Evolutionary conservation across 2,888 invertebrate genomes (phyloP), one percentile per base, ranked within the genome.

Genomic region (Sminthurinus aureus): DNA sequence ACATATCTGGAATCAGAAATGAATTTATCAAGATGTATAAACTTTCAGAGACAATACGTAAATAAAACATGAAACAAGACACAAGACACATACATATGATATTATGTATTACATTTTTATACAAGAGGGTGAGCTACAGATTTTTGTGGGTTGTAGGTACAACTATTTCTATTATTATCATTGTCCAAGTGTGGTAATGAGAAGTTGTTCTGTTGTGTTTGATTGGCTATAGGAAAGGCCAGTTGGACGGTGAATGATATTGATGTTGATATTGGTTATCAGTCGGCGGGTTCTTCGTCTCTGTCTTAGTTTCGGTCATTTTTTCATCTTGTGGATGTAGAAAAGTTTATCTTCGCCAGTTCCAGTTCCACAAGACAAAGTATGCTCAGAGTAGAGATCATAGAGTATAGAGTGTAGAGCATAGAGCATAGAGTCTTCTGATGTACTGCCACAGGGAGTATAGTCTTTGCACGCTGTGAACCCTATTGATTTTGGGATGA

Each of bases 401-500:
- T n/a, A n/a, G n/a, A 38, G 38, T 38, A 38, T 6, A 38, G 1
- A 38, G 38, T 38, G 38, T 38, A 38, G 3, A 38, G 38, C 3
- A 38, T 38, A 38, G 38, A 38, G 38, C 3, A 38, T 38, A 38
- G 38, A 4, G 1, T 38, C 38, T 38, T 38, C 38, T 38, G 1
- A 6, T 38, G 3, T 38, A 4, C 38, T 38, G 64, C 79, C 79
- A 81, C 52, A 64, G 64, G 75, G 74, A 81, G 81, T 52, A 80
- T 58, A n/a, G 75, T 58, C 81, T 81, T 83, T 71, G 86, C 86
- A 85, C 85, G 87, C 87, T 87, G 86, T 85, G 85, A 86, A 13
- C 71, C 86, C 85, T 87, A 87, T 87, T 86, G 87, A 86, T 87
- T 87, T 86, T 86, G 85, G 82, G 86, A 86, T 86, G 86, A 87